A percentile compares a stretch with the other conserved stretches of the same genome.
These are phyloP conservation scores for Spatula versicolor DNA, from an alignment of 2,797 vertebrate genomes.

Conservation along the genomic window DNA sequence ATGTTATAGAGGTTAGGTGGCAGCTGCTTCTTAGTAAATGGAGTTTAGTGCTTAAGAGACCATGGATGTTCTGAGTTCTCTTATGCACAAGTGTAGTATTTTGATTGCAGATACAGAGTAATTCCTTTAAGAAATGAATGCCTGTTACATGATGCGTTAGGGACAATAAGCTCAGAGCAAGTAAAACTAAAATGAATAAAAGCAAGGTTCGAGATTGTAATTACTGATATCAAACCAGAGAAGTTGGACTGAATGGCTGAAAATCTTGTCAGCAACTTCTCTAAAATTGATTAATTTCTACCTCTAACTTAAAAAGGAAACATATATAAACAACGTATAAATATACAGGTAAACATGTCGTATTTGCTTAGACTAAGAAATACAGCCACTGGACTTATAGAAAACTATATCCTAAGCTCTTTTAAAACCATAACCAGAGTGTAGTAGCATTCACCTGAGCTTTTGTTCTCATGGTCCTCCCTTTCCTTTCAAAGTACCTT, in stretches of 20 bases:
- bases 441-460: not conserved
- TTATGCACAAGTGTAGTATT: not conserved
- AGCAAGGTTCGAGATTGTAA: not conserved
- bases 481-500: not conserved
- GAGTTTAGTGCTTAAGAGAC: not conserved
- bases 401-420: conserved; percentile 21
- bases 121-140: not conserved
- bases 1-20: not conserved
- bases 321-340: not conserved
- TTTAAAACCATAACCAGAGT: not conserved
- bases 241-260: conserved; percentile 23
- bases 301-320: not conserved
- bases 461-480: not conserved
- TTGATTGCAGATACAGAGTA: not conserved
- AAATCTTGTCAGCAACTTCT: conserved; percentile 16
- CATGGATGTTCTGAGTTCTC: not conserved
- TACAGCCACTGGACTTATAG: conserved; percentile 15
- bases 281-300: not conserved
- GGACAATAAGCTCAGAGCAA: not conserved
- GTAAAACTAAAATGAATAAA: not conserved
- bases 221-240: not conserved
- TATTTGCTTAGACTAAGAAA: conserved; percentile 38
- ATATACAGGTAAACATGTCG: not conserved
- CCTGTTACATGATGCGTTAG: not conserved
- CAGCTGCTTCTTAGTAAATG: not conserved